Conservation (phyloP, 2,797 vertebrate species). For the Hippoglossus hippoglossus region DNA sequence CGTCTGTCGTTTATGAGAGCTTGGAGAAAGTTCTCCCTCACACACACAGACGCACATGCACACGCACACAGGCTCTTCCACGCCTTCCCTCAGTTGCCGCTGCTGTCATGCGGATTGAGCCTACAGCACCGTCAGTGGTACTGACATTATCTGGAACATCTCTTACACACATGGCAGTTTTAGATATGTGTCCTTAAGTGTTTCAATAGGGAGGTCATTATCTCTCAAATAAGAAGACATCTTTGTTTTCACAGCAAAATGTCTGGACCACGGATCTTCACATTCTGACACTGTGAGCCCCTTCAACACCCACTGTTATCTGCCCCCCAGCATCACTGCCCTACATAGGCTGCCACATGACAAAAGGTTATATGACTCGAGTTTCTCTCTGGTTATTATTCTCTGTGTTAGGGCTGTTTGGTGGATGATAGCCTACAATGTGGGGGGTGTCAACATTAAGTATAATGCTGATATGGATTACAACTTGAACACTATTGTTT, state of each 20-base stretch:
- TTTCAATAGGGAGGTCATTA: background rate
- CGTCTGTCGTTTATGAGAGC: constrained; percentile 3
- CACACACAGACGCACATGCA: constrained; percentile 8
- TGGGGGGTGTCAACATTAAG: too few relatives aligned
- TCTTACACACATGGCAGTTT: constrained; percentile 27
- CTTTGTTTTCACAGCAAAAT: too few relatives aligned
- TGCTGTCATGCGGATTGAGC: constrained; percentile 39
- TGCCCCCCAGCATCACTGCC: too few relatives aligned
- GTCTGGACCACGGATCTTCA: too few relatives aligned
- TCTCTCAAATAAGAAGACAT: background rate
- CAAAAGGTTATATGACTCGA: too few relatives aligned
- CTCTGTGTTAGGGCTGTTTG: too few relatives aligned
- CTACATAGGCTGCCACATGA: too few relatives aligned
- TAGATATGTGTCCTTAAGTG: constrained; percentile 15
- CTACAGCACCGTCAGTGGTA: constrained; percentile 19
- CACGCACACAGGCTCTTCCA: background rate
- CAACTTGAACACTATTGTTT: background rate
- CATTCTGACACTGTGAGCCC: too few relatives aligned
- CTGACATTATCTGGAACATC: constrained; percentile 31
- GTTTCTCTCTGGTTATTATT: too few relatives aligned
- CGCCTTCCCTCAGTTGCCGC: constrained; percentile 3
- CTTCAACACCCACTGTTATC: too few relatives aligned
- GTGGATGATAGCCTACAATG: too few relatives aligned
- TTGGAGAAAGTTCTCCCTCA: constrained; percentile 4
- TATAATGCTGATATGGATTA: too few relatives aligned